A percentile compares a stretch with the other conserved stretches of the same genome.
Conservation (phyloP, 2,888 invertebrate species). For the Tiliacea aurago region DNA sequence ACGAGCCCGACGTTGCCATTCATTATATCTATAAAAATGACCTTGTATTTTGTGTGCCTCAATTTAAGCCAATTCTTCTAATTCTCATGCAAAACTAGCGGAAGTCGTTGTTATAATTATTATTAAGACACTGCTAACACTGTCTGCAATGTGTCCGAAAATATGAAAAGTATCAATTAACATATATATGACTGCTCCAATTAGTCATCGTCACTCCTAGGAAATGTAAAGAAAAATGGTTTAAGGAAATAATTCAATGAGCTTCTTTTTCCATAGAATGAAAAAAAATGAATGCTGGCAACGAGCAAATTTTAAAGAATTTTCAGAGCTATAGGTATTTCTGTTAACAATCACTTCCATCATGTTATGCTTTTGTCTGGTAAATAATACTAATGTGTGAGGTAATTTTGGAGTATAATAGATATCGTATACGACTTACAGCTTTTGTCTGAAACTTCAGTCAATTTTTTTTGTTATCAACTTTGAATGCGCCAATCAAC, state of each 20-base stretch:
- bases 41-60: not conserved
- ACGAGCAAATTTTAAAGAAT: conserved; percentile 8
- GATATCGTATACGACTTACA: not conserved
- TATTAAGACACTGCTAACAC: not conserved
- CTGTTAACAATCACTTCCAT: conserved; percentile 14
- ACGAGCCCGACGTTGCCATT: too few relatives aligned
- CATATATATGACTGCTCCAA: conserved; percentile 37
- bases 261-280: conserved; percentile 13
- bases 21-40: not conserved
- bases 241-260: conserved; percentile 18
- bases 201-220: conserved; percentile 40
- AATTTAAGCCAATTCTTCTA: not conserved
- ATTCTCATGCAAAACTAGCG: conserved; percentile 14
- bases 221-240: conserved; percentile 14
- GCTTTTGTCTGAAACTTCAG: not conserved
- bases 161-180: conserved; percentile 36
- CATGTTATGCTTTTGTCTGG: conserved; percentile 18
- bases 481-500: not conserved
- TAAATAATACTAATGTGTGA: too few relatives aligned
- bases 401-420: conserved; percentile 3
- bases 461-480: not conserved
- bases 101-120: conserved; percentile 16
- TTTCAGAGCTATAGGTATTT: conserved; percentile 5
- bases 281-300: too few relatives aligned
- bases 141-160: conserved; percentile 3